phyloP scores from a whole-genome alignment of 2,113 vertebrate species.

The Ameiurus melas region DNA sequence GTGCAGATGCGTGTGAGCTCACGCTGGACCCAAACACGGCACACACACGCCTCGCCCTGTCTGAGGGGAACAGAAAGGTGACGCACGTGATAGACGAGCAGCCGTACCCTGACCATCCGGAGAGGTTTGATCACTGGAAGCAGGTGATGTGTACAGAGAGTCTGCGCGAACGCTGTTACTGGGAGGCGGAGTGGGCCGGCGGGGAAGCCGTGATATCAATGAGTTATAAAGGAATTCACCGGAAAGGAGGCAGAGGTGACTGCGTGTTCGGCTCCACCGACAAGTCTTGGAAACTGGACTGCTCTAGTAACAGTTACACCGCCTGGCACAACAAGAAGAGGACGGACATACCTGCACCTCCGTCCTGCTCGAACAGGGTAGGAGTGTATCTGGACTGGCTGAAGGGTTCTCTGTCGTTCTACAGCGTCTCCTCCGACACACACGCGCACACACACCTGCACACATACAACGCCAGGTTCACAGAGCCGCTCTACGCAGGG shows the following conservation, averaged over 20 bases:
- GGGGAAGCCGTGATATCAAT: conserved; percentile 14
- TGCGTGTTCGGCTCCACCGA: conserved; percentile 17
- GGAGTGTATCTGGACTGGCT: conserved; percentile 19
- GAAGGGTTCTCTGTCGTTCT: conserved; percentile 14
- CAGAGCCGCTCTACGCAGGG: conserved; percentile 25
- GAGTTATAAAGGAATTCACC: conserved; percentile 31
- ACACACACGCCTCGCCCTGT: conserved; percentile 22
- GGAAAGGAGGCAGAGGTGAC: conserved; percentile 28
- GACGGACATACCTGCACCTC: not conserved
- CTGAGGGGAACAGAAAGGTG: conserved; percentile 17
- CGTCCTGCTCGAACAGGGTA: conserved; percentile 17
- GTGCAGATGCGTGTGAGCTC: conserved; percentile 7
- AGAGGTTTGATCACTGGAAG: conserved; percentile 24
- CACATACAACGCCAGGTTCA: not conserved
- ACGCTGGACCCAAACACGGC: conserved; percentile 27
- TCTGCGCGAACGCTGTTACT: conserved; percentile 13
- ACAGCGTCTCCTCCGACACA: conserved; percentile 16
- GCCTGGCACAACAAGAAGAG: conserved; percentile 30
- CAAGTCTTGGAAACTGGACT: conserved; percentile 28
- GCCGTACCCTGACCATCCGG: conserved; percentile 16
- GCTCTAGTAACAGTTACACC: conserved; percentile 22
- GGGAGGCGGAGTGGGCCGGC: conserved; percentile 30
- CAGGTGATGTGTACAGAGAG: conserved; percentile 25
- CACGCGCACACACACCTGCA: not conserved
- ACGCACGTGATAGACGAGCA: conserved; percentile 9